phyloP scores from a whole-genome alignment of 2,888 invertebrate species.

The Campaea margaritaria region DNA sequence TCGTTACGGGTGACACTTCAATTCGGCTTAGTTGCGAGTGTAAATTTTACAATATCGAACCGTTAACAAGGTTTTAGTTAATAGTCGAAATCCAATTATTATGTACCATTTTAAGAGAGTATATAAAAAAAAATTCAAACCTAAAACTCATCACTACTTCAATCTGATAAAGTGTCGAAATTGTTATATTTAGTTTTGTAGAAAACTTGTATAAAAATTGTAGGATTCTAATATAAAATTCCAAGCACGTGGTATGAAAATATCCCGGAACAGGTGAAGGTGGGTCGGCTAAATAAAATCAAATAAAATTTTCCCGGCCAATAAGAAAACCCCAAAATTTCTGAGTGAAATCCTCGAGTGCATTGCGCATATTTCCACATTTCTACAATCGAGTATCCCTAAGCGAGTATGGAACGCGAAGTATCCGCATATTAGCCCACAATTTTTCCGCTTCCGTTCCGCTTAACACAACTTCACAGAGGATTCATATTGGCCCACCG shows the following conservation, averaged over 20 bases:
- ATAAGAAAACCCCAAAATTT: conserved; percentile 18
- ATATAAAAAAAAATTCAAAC: background rate
- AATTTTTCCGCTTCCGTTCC: conserved; percentile 83
- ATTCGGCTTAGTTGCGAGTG: conserved; percentile 73
- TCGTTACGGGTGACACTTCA: conserved; percentile 81
- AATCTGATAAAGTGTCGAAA: too few relatives aligned
- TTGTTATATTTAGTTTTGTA: too few relatives aligned
- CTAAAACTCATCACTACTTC: background rate
- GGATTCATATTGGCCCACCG: conserved; percentile 81
- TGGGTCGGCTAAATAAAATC: conserved; percentile 2
- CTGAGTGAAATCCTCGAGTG: conserved; percentile 21
- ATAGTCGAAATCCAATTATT: background rate
- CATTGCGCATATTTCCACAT: conserved; percentile 41
- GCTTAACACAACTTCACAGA: conserved; percentile 81
- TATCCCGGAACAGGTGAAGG: background rate
- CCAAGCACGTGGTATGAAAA: conserved; percentile 1
- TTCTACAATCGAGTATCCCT: conserved; percentile 41
- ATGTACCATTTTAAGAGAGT: background rate
- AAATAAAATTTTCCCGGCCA: conserved; percentile 4
- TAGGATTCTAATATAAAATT: background rate
- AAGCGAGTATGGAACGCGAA: conserved; percentile 61
- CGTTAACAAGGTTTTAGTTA: conserved; percentile 36
- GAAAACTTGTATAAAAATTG: background rate
- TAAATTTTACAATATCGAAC: conserved; percentile 55
- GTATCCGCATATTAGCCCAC: conserved; percentile 80